Evolutionary conservation across 1,140 invertebrate species (phyloP), one percentile per base, ranked within the genome.

Genomic region (Campoletis sonorensis): DNA sequence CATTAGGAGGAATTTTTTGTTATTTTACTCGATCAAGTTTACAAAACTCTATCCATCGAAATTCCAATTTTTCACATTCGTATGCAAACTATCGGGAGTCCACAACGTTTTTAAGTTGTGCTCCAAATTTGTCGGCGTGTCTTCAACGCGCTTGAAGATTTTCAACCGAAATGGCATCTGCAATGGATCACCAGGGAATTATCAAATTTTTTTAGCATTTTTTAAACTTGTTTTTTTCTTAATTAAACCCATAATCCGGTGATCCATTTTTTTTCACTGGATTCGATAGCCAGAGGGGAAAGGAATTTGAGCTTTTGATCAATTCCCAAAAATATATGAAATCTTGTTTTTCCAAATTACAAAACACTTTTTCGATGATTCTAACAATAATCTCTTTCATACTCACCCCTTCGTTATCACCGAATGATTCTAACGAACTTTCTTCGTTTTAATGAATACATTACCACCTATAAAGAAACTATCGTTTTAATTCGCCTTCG

Each of bases 401-500:
- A 88, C 85, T 88, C 81, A 87, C 86, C 83, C 86, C 82, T 86
- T 70, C 49, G 77, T 82, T 58, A 75, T 79, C 80, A 82, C 76
- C 82, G 83, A 79, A 82, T 71, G 79, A 86, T 27, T 79, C 77
- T 86, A 87, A 87, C 76, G 85, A 88, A 84, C 83, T 87, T 87
- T 85, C 85, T 85, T 79, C 84, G 78, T 82, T 82, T 86, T 87
- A 87, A 80, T 83, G 86, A 83, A 86, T 85, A 85, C 67, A 83
- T 73, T 84, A 88, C 68, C 70, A 87, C 86, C 87, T 88, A 88
- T 18, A 87, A 87, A 86, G 83, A 88, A 87, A 82, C 71, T 87
- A 72, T 70, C 78, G 54, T 79, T 84, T 80, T 40, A 85, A 77
- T 30, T 79, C 37, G 68, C 49, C 70, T 45, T 8, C 37, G 51